phyloP scores from a whole-genome alignment of 2,888 invertebrate species.

The Scaeva pyrastri region DNA sequence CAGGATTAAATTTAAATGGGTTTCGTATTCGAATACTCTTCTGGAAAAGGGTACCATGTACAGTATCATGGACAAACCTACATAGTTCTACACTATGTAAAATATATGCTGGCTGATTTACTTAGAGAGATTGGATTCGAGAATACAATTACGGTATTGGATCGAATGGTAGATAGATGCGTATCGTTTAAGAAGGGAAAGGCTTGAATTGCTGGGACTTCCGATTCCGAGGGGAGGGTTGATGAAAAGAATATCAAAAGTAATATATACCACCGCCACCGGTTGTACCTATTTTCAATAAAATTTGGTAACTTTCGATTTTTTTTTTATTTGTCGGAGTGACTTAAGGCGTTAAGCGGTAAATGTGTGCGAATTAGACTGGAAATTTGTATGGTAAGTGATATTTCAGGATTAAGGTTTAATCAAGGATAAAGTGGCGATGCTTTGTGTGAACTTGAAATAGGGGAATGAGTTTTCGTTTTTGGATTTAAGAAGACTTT shows the following conservation, averaged over 20 bases:
- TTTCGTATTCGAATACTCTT: conserved; percentile 18
- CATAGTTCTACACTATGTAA: too few relatives aligned
- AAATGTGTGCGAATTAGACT: not conserved
- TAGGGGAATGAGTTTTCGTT: not conserved
- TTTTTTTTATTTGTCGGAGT: not conserved
- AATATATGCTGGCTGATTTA: conserved; percentile 58
- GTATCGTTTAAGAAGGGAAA: not conserved
- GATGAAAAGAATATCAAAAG: not conserved
- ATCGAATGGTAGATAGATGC: not conserved
- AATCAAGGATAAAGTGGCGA: conserved; percentile 43
- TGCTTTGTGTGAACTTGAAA: not conserved
- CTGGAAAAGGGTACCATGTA: conserved; percentile 61
- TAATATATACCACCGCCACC: not conserved
- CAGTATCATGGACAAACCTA: conserved; percentile 46
- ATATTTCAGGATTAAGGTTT: conserved; percentile 47
- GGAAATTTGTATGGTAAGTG: conserved; percentile 36
- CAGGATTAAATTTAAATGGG: conserved; percentile 73
- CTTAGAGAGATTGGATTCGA: conserved; percentile 70
- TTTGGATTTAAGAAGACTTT: not conserved
- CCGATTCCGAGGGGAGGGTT: too few relatives aligned
- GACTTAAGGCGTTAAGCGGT: not conserved
- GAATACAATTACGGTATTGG: conserved; percentile 6
- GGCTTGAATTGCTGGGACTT: conserved; percentile 63
- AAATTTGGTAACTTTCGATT: not conserved
- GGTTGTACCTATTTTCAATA: not conserved